Evolutionary conservation across 2,888 invertebrate species (phyloP), one percentile per base, ranked within the genome.

Genomic region (Chloroclysta siterata): DNA sequence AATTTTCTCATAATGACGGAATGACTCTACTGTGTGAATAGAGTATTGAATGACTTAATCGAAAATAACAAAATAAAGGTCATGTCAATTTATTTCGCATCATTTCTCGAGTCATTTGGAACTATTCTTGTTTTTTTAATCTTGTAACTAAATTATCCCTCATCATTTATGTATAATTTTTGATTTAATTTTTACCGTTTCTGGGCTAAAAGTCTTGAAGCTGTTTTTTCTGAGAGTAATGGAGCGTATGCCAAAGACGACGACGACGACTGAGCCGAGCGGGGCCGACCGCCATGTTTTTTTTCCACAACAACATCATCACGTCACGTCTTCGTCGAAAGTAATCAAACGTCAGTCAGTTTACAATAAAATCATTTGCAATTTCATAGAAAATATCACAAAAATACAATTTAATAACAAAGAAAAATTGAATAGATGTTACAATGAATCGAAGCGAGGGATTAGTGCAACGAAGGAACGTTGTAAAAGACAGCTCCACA

Each of bases 391-490:
- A 80, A 81, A 78, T 72, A 74, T 58, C 56, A 64, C 36, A 54
- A 46, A 61, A 55, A 41, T 56, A 60, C 57, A 59, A 60, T 64
- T 51, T 52, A 55, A 71, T 70, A 72, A 73, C 77, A 72, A 72
- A 74, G 68, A 65, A 73, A 33, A 79, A 74, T 70, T 74, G 73
- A 76, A 76, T 86, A 82, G 79, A 88, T 87, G 86, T 76, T 77
- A 92, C 85, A 87, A 98, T 98, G 98, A 97, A 97, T 94, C 97
- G 97, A 89, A 95, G 95, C 81, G 98, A 98, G 89, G 98, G 98
- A 77, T 94, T 98, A 87, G 97, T 98, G 84, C 97, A 98, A 94
- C 95, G 98, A 90, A 95, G 97, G 85, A 97, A 97, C 88, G 95
- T 96, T 71, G 85, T 93, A 76, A 94, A 93, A 82, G 95, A 95